Base-by-base conservation (phyloP, 2,113 vertebrate species). In the Isurus oxyrinchus region DNA sequence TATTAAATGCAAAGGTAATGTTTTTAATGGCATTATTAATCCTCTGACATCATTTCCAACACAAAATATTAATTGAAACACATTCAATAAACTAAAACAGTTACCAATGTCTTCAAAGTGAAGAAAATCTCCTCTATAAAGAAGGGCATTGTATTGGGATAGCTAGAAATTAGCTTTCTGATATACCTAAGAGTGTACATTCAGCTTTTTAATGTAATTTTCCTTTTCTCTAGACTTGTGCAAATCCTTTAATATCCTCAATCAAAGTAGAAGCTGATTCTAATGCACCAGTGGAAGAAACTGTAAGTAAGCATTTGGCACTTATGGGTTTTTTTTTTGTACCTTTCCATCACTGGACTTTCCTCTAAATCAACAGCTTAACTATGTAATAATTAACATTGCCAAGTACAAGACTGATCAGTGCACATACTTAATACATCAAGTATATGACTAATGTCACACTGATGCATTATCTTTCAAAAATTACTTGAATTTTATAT, bases 211-310 rank as follows among this genome's bases (percentile, higher is more conserved):
- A 95, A 72, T 55, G 44, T 72, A 40, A 14, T 35, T 95, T 96
- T 97, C 97, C 96, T 61, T 96, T 55, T 69, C 84, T 1, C 61
- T 97, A 98, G 97, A 97, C 97, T 96, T 97, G 96, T 59, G 96
- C 97, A 94, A 97, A 97, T 96, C 96, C 96, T 96, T 72, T 97
- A 96, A 96, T 97, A 96, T 96, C 97, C 27, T 96, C 97, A 11
- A 44, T 97, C 63, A 96, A 96, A 10, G 96, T 96, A 91, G 97
- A 97, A 97, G 97, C 97, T 81, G 97, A 97, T 84, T 97, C 96
- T 96, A 97, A 97, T 11, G 96, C 96, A 40, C 97, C 97, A 0
- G 0, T 97, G 96, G 98, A 98, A 96, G 98, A 98, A 96, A 98
- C 97, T 13, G 98, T 98, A 96, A 97, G 98, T 97, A 44, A 96